phyloP scores from a whole-genome alignment of 2,797 vertebrate species.

The Halcyon badia region DNA sequence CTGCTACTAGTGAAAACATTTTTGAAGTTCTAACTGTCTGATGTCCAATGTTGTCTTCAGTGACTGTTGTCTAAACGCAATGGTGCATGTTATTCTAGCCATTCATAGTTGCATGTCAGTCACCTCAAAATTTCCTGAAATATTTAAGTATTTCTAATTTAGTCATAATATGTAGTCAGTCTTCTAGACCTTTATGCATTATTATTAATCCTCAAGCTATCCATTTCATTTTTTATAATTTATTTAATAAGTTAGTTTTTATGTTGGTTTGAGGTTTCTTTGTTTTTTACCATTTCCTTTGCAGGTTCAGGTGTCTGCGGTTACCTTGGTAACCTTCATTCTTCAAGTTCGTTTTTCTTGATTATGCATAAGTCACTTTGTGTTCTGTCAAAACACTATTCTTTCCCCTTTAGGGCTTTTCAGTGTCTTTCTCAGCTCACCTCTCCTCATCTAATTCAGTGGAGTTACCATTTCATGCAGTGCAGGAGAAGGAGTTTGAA shows the following conservation, averaged over 20 bases:
- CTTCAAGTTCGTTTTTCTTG: slow-evolving; percentile 96
- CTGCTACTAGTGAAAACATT: slow-evolving; percentile 86
- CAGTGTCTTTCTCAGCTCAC: slow-evolving; percentile 77
- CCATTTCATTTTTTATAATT: slow-evolving; percentile 86
- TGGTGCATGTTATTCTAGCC: slow-evolving; percentile 77
- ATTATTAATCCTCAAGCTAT: slow-evolving; percentile 55
- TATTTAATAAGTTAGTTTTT: slow-evolving; percentile 79
- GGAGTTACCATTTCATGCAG: slow-evolving; percentile 87
- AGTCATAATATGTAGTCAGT: slow-evolving; percentile 36
- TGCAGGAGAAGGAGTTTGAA: slow-evolving; percentile 89
- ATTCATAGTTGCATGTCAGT: slow-evolving; percentile 77
- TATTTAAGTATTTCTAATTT: slow-evolving; percentile 39
- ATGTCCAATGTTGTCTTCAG: slow-evolving; percentile 72
- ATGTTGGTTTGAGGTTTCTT: slow-evolving; percentile 62
- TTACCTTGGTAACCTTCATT: slow-evolving; percentile 98
- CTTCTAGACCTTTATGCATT: slow-evolving; percentile 51
- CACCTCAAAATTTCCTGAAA: slow-evolving; percentile 57
- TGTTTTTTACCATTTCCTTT: slow-evolving; percentile 91
- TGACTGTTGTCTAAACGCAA: slow-evolving; percentile 65
- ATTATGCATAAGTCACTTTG: slow-evolving; percentile 91
- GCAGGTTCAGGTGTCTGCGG: slow-evolving; percentile 93
- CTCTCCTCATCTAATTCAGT: slow-evolving; percentile 86
- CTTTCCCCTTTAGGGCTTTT: slow-evolving; percentile 84
- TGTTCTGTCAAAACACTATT: slow-evolving; percentile 81
- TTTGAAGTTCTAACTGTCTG: slow-evolving; percentile 76